Percentiles rank a stretch among this genome's conserved stretches.
phyloP scores from a whole-genome alignment of 2,797 vertebrate species.

The Nyctalus aviator region DNA sequence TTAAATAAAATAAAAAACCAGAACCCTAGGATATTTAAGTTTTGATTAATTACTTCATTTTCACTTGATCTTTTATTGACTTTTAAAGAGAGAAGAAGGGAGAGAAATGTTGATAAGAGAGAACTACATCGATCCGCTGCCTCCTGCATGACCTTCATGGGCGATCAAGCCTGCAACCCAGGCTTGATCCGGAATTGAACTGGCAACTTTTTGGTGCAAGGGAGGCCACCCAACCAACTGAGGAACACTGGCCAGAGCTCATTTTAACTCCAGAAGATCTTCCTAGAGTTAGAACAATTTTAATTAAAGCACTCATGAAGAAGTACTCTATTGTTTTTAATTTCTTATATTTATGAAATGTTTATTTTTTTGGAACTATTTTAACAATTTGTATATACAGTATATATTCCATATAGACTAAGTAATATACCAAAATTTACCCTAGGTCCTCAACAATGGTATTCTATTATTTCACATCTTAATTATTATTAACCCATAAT shows the following conservation, averaged over 20 bases:
- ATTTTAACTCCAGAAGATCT: neutral
- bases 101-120: neutral
- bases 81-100: neutral
- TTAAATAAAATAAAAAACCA: slow-evolving; percentile 41
- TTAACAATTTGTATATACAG: neutral
- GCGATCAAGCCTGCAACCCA: neutral
- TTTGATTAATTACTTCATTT: slow-evolving; percentile 21
- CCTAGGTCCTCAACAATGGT: neutral
- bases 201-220: neutral
- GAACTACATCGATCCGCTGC: neutral
- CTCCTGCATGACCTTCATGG: neutral
- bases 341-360: slow-evolving; percentile 23
- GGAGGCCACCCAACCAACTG: neutral
- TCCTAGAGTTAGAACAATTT: slow-evolving; percentile 2
- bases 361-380: neutral
- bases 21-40: neutral
- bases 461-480: neutral
- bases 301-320: slow-evolving; percentile 18
- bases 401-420: neutral
- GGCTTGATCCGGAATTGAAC: neutral
- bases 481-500: neutral
- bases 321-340: neutral
- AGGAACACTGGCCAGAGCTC: neutral
- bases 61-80: neutral
- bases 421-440: neutral